Conservation (phyloP, 2,888 invertebrate species). For the Xylota sylvarum region DNA sequence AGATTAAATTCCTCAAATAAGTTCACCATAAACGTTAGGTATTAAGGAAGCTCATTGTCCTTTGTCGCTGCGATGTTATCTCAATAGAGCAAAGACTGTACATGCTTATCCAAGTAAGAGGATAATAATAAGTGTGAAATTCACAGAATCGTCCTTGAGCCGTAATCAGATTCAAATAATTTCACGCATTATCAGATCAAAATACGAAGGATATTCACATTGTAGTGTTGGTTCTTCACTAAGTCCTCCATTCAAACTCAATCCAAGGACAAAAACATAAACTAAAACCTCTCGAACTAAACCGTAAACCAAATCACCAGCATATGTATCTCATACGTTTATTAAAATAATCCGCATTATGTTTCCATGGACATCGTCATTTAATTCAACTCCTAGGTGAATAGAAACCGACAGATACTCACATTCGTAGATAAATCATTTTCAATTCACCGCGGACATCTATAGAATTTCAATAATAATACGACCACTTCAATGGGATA, state of each 20-base stretch:
- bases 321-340: conserved; percentile 10
- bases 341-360: conserved; percentile 37
- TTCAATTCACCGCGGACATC: conserved; percentile 9
- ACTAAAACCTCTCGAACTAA: not conserved
- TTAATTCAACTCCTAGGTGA: not conserved
- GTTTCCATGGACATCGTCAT: conserved; percentile 8
- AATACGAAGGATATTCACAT: not conserved
- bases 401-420: not conserved
- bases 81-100: not conserved
- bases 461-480: conserved; percentile 30
- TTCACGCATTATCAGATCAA: conserved; percentile 13
- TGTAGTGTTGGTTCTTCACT: no score
- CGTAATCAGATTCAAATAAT: conserved; percentile 59
- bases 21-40: no score
- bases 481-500: not conserved
- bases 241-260: conserved; percentile 4
- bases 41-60: not conserved
- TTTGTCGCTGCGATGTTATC: not conserved
- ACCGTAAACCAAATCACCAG: not conserved
- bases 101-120: not conserved
- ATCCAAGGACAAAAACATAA: conserved; percentile 4
- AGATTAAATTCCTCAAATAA: no score
- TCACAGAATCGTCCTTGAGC: conserved; percentile 36
- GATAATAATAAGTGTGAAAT: conserved; percentile 9
- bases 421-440: conserved; percentile 34